Evolutionary conservation across 2,113 vertebrate species (phyloP), one percentile per base, ranked within the genome.

Genomic region (Amazona vittata): DNA sequence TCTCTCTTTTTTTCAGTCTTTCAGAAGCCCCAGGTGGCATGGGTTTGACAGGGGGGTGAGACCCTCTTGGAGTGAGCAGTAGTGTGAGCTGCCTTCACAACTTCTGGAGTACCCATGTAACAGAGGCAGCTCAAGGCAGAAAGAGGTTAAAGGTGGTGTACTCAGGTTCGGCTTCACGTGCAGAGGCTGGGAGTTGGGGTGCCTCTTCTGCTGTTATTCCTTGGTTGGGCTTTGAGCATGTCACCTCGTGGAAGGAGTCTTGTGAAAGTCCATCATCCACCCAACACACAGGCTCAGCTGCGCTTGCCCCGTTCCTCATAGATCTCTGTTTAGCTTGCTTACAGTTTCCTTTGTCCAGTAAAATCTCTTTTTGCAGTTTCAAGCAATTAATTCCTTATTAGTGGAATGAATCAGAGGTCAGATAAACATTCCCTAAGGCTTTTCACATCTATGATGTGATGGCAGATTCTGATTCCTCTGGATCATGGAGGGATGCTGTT

Each of bases 1-100:
- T 92, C 59, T 96, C 94, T 97, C 44, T 92, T 88, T 67, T 86
- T 86, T 86, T 84, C 90, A 85, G 91, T 97, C 89, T 92, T 93
- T n/a, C 83, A 89, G 87, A 55, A 82, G 80, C 29, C 71, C 50
- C 79, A 86, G 76, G 50, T 83, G 88, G 53, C 67, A 15, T 71
- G 79, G 85, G 63, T 86, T 78, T 95, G 83, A 24, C 79, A 92
- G 80, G 74, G 71, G 62, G 79, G 49, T 43, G 44, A 67, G 49
- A 59, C 55, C 52, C 28, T 82, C 83, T 86, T 3, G 4, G 74
- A 73, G 17, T 13, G 28, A 82, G 87, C 62, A 82, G 7, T 85
- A 63, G 59, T 0, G 0, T 59, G 67, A 94, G 22, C 44, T 1
- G 10, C 53, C 64, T 69, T 71, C 43, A 46, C 29, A 19, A 5